Base-by-base conservation (phyloP, 2,888 invertebrate species). In the Lymantria dispar region DNA sequence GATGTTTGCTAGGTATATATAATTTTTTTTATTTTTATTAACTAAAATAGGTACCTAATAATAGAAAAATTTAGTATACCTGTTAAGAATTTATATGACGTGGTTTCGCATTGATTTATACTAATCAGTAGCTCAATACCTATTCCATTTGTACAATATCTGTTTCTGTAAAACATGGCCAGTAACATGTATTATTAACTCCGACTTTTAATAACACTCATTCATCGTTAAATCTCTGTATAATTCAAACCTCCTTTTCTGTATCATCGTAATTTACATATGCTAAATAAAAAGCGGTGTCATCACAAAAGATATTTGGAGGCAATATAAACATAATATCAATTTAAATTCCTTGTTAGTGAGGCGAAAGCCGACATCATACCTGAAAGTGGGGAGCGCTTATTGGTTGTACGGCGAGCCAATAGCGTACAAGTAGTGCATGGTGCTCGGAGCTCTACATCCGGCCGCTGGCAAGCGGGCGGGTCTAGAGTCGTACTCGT, bases 271-370 rank as follows among this genome's bases (percentile, higher is more conserved):
- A 89, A 89, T 90, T 90, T 90, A 90, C 89, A 90, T 90, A 89
- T 81, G 87, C 85, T 88, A 87, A 91, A 90, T 91, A 90, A 90
- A 90, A 90, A 88, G 91, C 89, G 90, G 91, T 91, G 90, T 90
- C 90, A 90, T 91, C 90, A 91, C 91, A 91, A 90, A 91, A 90
- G 85, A 90, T 87, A 87, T 91, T 90, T 90, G 90, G 89, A 88
- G 85, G 88, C 89, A 91, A 90, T 91, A 90, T 91, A 90, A 91
- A 90, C 90, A 91, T 90, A 90, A 90, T 90, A 91, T 89, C 91
- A 91, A 91, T 90, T 90, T 90, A 89, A 91, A 91, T 91, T 91
- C 88, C 91, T 91, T 87, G 91, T 91, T 91, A 91, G 91, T 89
- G 87, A 80, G 87, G 84, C 88, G 87, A 89, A 89, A 90, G 90